Percentiles rank a stretch among this genome's conserved stretches.
Evolutionary conservation across 2,888 invertebrate species (phyloP).

Genomic region (Megaustenia siamemsis): DNA sequence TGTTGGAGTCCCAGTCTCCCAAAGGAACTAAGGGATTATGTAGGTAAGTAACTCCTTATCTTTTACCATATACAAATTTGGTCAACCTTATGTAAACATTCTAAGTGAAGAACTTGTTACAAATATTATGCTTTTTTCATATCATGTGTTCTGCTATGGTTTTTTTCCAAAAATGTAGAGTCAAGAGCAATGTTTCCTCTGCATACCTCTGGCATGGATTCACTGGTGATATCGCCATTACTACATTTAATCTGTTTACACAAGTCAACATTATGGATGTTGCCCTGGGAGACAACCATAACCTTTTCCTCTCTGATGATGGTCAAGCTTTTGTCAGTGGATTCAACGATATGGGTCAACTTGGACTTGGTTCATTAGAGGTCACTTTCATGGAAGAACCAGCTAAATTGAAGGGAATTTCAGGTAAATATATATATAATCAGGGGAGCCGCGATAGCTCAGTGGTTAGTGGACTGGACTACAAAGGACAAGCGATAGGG

Average conservation of each 20-base stretch:
- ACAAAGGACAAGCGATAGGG: too few species aligned
- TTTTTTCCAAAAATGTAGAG: background rate
- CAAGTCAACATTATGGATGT: constrained; percentile 64
- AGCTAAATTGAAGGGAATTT: constrained; percentile 9
- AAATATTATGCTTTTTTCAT: background rate
- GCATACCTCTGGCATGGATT: constrained; percentile 73
- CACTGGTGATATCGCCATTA: constrained; percentile 64
- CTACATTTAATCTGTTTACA: constrained; percentile 65
- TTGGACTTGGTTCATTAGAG: constrained; percentile 68
- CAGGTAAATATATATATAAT: too few species aligned
- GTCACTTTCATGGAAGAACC: constrained; percentile 57
- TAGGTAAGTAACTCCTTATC: too few species aligned
- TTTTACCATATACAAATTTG: too few species aligned
- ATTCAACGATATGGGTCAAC: constrained; percentile 75
- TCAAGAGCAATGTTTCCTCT: constrained; percentile 59
- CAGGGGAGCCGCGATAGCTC: too few species aligned
- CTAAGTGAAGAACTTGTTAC: background rate
- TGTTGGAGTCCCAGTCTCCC: too few species aligned
- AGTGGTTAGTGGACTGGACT: too few species aligned
- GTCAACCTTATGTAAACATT: background rate
- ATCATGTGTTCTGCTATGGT: background rate
- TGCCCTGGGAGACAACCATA: constrained; percentile 73
- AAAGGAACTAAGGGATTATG: too few species aligned
- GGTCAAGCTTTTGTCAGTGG: constrained; percentile 74
- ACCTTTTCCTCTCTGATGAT: constrained; percentile 71